Base-by-base conservation (phyloP, 1,140 invertebrate species). In the Cydia pomonella region DNA sequence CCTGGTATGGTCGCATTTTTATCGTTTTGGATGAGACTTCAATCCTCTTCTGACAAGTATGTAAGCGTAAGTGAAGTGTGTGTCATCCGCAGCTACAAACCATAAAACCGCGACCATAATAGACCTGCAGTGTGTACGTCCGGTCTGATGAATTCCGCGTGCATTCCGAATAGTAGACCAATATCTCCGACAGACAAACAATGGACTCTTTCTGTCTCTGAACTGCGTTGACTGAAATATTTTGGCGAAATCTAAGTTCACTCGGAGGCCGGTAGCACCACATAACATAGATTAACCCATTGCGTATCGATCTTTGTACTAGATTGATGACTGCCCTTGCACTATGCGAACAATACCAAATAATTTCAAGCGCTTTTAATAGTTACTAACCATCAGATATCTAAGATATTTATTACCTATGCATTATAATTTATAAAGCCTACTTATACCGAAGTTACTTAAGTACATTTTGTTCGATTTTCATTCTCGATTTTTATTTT, bases 401-500 rank as follows among this genome's bases (percentile, higher is more conserved):
- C 87, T 90, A 90, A 85, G 76, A 87, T 91, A 90, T 83, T 82
- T 83, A 84, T 82, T 83, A 87, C 84, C 88, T 93, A 92, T 84
- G 90, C 87, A 88, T 91, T 89, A 92, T 90, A 91, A 90, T 91
- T 93, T 93, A 90, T 91, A 90, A 93, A 93, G 89, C 89, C 86
- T 91, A 92, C 87, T 87, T 90, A 91, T 84, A 88, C 83, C 87
- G 82, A 91, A 82, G 80, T 91, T 92, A 90, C 88, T 92, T 92
- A 93, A 92, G 91, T 93, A 93, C 91, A 90, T 91, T 91, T 90
- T 91, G 89, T 91, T 92, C 88, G 85, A 90, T 90, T 85, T 84
- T 82, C 78, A 84, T 85, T 87, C 80, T 84, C 83, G 82, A 86
- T 84, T 84, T 81, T 76, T 81, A 83, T 79, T 69, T 84, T 86